Percentiles rank a stretch among this genome's conserved stretches.
Conservation (phyloP, 2,888 invertebrate species). For the Antheraea yamamai region DNA sequence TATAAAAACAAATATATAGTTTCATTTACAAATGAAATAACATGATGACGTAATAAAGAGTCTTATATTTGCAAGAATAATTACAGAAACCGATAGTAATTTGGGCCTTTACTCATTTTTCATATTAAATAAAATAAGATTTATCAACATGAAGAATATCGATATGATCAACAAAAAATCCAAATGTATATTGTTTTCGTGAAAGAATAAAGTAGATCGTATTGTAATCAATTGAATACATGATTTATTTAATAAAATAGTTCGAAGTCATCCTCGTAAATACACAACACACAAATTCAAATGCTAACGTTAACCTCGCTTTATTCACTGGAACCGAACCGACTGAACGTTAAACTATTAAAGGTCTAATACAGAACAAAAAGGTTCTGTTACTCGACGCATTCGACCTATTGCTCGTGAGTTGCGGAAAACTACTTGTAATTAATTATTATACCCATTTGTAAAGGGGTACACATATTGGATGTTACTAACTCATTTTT, state of each 20-base stretch:
- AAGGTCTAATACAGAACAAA: constrained; percentile 23
- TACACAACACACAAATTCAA: background rate
- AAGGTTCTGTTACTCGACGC: constrained; percentile 44
- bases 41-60: too few relatives aligned
- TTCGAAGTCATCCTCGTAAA: background rate
- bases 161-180: background rate
- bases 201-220: background rate
- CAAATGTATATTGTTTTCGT: background rate
- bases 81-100: background rate
- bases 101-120: background rate
- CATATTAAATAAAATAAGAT: background rate
- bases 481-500: background rate
- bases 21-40: too few relatives aligned
- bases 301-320: constrained; percentile 5
- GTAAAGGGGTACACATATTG: constrained; percentile 4
- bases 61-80: too few relatives aligned
- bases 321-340: constrained; percentile 24
- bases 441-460: constrained; percentile 50
- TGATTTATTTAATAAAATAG: background rate
- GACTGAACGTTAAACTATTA: constrained; percentile 19
- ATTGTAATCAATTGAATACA: background rate
- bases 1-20: too few relatives aligned
- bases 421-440: constrained; percentile 52
- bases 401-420: constrained; percentile 52
- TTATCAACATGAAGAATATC: too few relatives aligned